Conservation (phyloP, 1,140 invertebrate species). For the Babylonia areolata region DNA sequence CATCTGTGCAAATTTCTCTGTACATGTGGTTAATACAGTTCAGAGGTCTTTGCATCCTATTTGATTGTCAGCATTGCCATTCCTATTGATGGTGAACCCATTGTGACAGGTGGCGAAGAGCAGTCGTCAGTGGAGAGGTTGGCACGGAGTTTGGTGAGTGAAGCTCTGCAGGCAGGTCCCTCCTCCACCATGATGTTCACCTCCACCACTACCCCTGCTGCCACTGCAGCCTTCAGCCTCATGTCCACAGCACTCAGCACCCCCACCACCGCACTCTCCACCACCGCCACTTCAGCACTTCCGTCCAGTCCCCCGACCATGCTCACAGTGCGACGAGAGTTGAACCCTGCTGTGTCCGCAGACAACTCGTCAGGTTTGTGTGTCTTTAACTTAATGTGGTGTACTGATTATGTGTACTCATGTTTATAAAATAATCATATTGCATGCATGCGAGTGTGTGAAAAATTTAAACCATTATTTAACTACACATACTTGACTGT, state of each 20-base stretch:
- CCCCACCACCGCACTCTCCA: constrained; percentile 4
- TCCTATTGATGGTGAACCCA: no score
- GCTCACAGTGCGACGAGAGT: constrained; percentile 28
- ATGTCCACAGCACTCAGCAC: not conserved
- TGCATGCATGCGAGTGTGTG: no score
- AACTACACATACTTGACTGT: no score
- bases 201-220: not conserved
- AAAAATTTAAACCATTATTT: no score
- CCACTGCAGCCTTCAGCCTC: not conserved
- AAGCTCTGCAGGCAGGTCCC: constrained; percentile 72
- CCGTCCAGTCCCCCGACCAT: constrained; percentile 22
- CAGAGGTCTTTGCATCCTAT: no score
- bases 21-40: no score
- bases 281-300: not conserved
- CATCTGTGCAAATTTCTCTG: no score
- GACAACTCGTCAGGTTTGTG: not conserved
- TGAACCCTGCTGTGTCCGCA: constrained; percentile 30
- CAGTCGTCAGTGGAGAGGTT: constrained; percentile 72
- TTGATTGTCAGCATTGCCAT: no score
- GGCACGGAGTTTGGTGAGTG: constrained; percentile 77
- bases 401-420: no score
- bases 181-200: not conserved
- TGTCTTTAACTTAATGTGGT: no score
- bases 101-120: constrained; percentile 49
- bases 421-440: no score